Evolutionary conservation across 2,797 vertebrate genomes (phyloP), one percentile per base, ranked within the genome.

Genomic region (Myiotriccus ornatus): DNA sequence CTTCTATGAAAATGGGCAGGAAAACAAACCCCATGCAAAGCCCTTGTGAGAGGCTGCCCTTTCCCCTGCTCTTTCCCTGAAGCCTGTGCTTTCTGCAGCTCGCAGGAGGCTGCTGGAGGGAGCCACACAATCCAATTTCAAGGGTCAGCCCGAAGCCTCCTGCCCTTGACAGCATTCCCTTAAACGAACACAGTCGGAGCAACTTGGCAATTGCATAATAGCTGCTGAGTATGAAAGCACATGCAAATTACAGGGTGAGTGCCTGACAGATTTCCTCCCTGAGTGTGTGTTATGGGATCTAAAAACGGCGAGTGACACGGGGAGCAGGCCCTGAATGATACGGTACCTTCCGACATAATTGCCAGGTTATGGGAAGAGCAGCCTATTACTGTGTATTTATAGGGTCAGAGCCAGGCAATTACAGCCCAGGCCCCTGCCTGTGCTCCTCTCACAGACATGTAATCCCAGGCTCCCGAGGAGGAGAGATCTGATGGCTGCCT

Each of bases 221-320:
- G 84, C 90, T 92, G 39, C 12, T 1, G 70, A 95, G 76, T 81
- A 64, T 5, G 35, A 85, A 76, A 94, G 50, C 75, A 46, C 57
- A 96, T 64, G 90, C 65, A 97, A 95, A 95, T 94, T 69, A 92
- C 81, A 96, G 82, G 89, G 84, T 70, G 74, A 24, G 19, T 89
- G 67, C 89, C 87, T 81, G 83, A 92, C 91, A 91, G 74, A 91
- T 80, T 62, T 75, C 74, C 77, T 95, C 87, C 63, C 44, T n/a
- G 91, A 62, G 90, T 69, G 50, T 2, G 69, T 79, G 91, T 87
- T 76, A 86, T 12, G 78, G 93, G 90, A 82, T 32, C 83, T 90
- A 63, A 95, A 87, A 79, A 47, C n/a, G 2, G 91, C 84, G 37
- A 84, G 83, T 64, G 96, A 71, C 88, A 60, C 2, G 57, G 92